Evolutionary conservation across 2,888 invertebrate genomes (phyloP).

Genomic region (Spilarctia lutea): DNA sequence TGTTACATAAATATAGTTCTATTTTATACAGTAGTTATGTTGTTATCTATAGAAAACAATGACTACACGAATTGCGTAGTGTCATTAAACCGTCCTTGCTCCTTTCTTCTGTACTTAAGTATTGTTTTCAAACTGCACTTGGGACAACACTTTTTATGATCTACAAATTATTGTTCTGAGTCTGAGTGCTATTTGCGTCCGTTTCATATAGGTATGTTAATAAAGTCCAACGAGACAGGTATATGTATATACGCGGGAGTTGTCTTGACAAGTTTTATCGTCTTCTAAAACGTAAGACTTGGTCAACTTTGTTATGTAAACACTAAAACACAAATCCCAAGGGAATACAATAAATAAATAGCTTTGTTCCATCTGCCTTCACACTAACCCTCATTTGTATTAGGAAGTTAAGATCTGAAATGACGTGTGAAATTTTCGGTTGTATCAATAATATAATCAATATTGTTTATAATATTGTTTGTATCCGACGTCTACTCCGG

Average conservation of each 20-base stretch:
- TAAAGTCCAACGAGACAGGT: no score
- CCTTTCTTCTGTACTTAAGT: no score
- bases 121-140: no score
- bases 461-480: conserved; percentile 64
- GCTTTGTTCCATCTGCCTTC: conserved; percentile 25
- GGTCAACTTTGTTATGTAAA: not conserved
- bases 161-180: no score
- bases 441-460: conserved; percentile 49
- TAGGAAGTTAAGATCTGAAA: conserved; percentile 39
- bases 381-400: conserved; percentile 33
- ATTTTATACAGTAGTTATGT: not conserved
- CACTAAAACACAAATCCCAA: not conserved
- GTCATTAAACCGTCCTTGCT: no score
- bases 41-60: not conserved
- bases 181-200: no score
- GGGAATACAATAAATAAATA: conserved; percentile 18
- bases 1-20: not conserved
- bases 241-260: no score
- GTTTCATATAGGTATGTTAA: no score
- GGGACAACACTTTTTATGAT: no score
- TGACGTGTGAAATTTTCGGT: conserved; percentile 49
- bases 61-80: no score
- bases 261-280: no score
- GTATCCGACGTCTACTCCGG: conserved; percentile 58
- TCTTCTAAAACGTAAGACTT: no score